phyloP scores from a whole-genome alignment of 2,888 invertebrate species.

The Globia sparganii region DNA sequence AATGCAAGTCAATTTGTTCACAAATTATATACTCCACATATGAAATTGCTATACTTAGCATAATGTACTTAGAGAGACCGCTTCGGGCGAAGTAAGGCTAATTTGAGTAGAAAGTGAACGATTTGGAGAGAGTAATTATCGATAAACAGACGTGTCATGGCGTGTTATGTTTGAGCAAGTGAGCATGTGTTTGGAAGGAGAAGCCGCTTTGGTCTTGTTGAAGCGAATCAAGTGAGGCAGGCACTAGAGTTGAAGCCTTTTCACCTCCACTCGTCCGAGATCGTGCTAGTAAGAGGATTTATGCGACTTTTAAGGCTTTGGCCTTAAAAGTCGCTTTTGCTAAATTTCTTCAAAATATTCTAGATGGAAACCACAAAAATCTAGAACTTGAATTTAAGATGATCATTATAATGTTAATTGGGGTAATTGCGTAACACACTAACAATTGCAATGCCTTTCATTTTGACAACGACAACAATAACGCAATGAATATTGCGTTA shows the following conservation, averaged over 20 bases:
- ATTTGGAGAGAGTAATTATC: conserved; percentile 66
- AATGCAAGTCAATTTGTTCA: conserved; percentile 72
- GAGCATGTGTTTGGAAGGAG: conserved; percentile 32
- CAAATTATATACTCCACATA: conserved; percentile 72
- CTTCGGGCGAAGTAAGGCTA: conserved; percentile 63
- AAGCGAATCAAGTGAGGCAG: neutral
- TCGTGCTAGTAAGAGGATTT: neutral
- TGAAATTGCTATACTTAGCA: conserved; percentile 67
- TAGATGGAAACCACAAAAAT: neutral
- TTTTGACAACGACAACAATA: neutral
- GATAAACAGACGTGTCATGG: conserved; percentile 61
- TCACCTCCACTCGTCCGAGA: neutral
- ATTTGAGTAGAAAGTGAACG: conserved; percentile 74
- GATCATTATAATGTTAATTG: neutral
- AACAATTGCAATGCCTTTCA: neutral
- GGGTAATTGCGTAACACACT: neutral
- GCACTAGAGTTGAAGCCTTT: neutral
- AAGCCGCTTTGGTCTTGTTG: conserved; percentile 5
- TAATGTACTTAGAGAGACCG: conserved; percentile 59
- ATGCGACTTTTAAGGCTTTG: neutral
- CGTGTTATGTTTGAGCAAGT: conserved; percentile 38
- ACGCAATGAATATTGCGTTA: neutral
- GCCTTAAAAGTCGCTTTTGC: neutral
- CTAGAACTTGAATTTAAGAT: neutral
- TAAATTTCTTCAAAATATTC: neutral